These are phyloP conservation scores for Druceiella hillmani DNA, from an alignment of 2,888 invertebrate genomes.

Conservation along the genomic window DNA sequence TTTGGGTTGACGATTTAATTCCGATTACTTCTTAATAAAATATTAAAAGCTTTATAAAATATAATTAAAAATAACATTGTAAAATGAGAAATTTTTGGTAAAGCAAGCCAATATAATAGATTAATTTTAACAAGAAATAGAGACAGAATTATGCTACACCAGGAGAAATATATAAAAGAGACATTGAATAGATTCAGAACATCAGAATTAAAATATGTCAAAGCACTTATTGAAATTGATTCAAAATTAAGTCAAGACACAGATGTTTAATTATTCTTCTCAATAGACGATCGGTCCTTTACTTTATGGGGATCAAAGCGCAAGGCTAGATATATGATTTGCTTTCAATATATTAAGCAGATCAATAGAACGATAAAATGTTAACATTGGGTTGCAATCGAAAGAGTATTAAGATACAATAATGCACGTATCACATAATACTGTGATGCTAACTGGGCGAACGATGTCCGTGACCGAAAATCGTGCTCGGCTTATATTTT, in stretches of 20 bases:
- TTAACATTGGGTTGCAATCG: background rate
- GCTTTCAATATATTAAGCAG: constrained; percentile 2
- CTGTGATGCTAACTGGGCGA: constrained; percentile 8
- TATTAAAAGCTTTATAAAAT: constrained; percentile 1
- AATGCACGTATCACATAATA: constrained; percentile 2
- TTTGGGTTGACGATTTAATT: constrained; percentile 18
- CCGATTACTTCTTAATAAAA: constrained; percentile 1
- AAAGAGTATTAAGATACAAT: constrained; percentile 2
- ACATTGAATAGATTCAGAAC: constrained; percentile 2
- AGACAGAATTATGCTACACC: background rate
- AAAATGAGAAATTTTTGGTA: constrained; percentile 1
- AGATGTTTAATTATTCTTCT: background rate
- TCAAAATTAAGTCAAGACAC: background rate
- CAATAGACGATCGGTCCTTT: constrained; percentile 1
- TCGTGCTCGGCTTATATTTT: constrained; percentile 7
- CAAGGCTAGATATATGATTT: constrained; percentile 3
- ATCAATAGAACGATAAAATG: background rate
- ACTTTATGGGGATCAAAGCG: background rate
- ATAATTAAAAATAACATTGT: constrained; percentile 1
- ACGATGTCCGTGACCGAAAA: constrained; percentile 2
- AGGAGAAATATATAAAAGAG: constrained; percentile 3
- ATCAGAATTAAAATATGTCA: constrained; percentile 1
- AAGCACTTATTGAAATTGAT: too few species aligned
- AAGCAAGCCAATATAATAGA: constrained; percentile 1
- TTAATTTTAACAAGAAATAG: constrained; percentile 1